A percentile compares a stretch with the other conserved stretches of the same genome.
Evolutionary conservation across 2,113 vertebrate species (phyloP).

Genomic region (Rana temporaria): DNA sequence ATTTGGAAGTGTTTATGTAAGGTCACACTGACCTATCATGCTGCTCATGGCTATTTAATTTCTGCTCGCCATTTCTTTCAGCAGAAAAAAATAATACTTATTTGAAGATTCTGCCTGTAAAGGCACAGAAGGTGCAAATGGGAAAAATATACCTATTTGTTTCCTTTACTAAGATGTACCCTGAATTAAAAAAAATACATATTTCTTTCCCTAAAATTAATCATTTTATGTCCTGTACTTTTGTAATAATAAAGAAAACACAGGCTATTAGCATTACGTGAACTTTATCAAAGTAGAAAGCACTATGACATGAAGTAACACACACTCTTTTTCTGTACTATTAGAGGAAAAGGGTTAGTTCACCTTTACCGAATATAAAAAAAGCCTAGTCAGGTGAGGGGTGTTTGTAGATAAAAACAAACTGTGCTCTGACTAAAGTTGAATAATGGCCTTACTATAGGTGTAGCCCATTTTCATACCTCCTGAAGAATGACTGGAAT

Average conservation of each 20-base stretch:
- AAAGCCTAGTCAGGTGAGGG: neutral
- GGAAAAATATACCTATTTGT: slow-evolving; percentile 6
- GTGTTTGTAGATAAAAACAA: no score
- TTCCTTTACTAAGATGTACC: neutral
- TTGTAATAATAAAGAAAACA: neutral
- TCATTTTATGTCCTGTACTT: neutral
- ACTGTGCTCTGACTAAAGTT: no score
- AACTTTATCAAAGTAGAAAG: neutral
- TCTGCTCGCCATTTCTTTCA: slow-evolving; percentile 31
- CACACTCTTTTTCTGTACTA: neutral
- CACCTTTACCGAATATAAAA: neutral
- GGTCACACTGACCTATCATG: slow-evolving; percentile 3
- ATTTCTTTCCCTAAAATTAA: neutral
- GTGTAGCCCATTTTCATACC: no score
- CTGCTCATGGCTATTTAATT: slow-evolving; percentile 32
- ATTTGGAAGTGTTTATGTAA: slow-evolving; percentile 42
- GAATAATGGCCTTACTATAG: no score
- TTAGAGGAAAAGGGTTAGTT: no score
- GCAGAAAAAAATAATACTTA: neutral
- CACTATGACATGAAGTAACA: neutral
- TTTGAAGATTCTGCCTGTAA: neutral
- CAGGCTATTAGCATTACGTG: neutral
- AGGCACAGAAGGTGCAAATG: slow-evolving; percentile 36
- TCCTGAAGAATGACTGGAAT: no score
- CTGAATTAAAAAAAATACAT: slow-evolving; percentile 18